Evolutionary conservation across 2,797 vertebrate species (phyloP), one percentile per base, ranked within the genome.

Genomic region (Siniperca obscura): DNA sequence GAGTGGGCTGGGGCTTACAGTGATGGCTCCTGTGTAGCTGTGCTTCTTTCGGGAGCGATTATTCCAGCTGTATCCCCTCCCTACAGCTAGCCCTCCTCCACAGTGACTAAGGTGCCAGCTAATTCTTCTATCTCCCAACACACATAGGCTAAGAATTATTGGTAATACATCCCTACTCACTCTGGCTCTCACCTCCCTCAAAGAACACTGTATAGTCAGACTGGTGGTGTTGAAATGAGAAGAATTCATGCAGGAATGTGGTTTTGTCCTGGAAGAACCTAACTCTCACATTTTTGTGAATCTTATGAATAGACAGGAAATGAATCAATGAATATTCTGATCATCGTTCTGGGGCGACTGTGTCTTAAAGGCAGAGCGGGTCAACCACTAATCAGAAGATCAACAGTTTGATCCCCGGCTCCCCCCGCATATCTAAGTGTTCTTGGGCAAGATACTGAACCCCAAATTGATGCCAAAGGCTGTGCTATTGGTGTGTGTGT

Each of bases 1-100:
- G 93, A 90, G 93, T 91, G 90, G 93, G 92, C 84, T 70, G 53
- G 44, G 72, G 60, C 74, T 87, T 61, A 84, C 80, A 42, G 83
- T 56, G 71, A 90, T 85, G 89, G 67, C 81, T 82, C 86, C 88
- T 86, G 76, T 92, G 90, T 89, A 84, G 90, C 89, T 79, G 61
- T 74, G 87, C 68, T 82, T 90, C 91, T 92, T 83, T 80, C 78
- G 87, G 82, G 83, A 91, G 81, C 3, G 70, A 92, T 93, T 93
- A 94, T 88, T 91, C 81, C 88, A 85, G 90, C 91, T 93, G 87
- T 74, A 88, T 85, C 85, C 83, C 85, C 82, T 92, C 87, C 80
- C 85, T 79, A 77, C 74, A 76, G 80, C 59, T 13, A 81, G 57
- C 34, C 83, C 83, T 91, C 91, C 91, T 86, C 89, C 90, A 90